These are phyloP conservation scores for Setophaga kirtlandii DNA, from an alignment of 2,113 vertebrate genomes.

Conservation along the genomic window DNA sequence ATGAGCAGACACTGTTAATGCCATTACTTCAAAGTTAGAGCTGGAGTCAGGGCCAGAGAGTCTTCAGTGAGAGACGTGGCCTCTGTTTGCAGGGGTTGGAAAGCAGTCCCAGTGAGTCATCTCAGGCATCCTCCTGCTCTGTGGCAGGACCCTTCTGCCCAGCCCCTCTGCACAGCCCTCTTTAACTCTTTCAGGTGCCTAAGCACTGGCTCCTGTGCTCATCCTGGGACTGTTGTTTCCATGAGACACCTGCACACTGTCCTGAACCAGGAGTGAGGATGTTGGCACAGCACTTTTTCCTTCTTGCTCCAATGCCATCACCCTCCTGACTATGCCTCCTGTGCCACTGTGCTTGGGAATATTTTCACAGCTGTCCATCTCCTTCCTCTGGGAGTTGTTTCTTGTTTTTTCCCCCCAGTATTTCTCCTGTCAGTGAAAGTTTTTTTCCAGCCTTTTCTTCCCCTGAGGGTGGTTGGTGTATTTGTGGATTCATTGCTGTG, in stretches of 20 bases:
- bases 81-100: slow-evolving; percentile 13
- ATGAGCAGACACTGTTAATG: slow-evolving; percentile 4
- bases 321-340: background rate
- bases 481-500: background rate
- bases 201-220: background rate
- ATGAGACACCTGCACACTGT: background rate
- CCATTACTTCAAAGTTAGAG: slow-evolving; percentile 16
- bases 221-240: background rate
- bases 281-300: background rate
- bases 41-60: slow-evolving; percentile 22
- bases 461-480: background rate
- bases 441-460: slow-evolving; percentile 42
- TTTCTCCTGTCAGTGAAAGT: background rate
- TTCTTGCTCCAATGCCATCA: background rate
- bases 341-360: slow-evolving; percentile 22
- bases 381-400: background rate
- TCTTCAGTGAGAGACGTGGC: background rate
- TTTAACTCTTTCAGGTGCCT: slow-evolving; percentile 2
- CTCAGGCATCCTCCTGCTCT: background rate
- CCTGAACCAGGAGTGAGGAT: background rate
- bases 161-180: background rate
- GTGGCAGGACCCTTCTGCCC: background rate
- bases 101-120: slow-evolving; percentile 20
- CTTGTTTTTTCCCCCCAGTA: background rate
- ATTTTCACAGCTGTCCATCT: slow-evolving; percentile 43